These are phyloP conservation scores for Hyla sarda DNA, from an alignment of 2,113 vertebrate genomes.

Conservation along the genomic window DNA sequence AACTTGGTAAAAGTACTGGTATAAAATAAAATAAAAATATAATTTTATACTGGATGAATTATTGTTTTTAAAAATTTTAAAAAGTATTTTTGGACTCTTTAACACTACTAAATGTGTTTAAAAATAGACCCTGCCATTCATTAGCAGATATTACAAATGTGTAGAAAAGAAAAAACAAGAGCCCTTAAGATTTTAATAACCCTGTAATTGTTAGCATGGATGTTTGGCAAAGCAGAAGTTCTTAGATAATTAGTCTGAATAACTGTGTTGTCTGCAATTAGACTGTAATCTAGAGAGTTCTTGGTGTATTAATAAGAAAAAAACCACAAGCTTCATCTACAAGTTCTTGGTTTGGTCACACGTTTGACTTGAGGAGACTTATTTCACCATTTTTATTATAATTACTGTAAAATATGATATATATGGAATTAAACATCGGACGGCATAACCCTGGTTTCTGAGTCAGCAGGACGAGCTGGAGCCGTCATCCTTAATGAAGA, in stretches of 20 bases:
- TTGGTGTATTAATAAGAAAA: conserved; percentile 52
- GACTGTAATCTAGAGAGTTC: conserved; percentile 55
- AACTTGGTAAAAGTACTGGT: neutral
- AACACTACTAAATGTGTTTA: conserved; percentile 16
- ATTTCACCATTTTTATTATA: conserved; percentile 44
- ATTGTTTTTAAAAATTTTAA: neutral
- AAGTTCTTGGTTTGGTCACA: conserved; percentile 37
- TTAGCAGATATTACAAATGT: neutral
- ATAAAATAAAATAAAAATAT: neutral
- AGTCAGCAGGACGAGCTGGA: conserved; percentile 50
- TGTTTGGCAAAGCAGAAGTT: conserved; percentile 58
- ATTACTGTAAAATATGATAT: conserved; percentile 56
- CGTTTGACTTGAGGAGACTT: conserved; percentile 50
- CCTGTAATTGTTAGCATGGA: conserved; percentile 55
- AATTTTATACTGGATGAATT: neutral
- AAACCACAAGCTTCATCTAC: neutral
- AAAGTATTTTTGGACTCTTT: conserved; percentile 2
- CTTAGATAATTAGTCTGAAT: conserved; percentile 57
- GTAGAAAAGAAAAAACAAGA: conserved; percentile 24
- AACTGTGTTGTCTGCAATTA: conserved; percentile 57
- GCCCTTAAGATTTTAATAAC: conserved; percentile 55
- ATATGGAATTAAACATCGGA: conserved; percentile 54
- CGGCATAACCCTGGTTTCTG: conserved; percentile 48
- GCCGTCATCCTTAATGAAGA: conserved; percentile 58
- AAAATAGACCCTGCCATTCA: neutral